Conservation (phyloP, 2,797 vertebrate genomes). For the Staurois parvus region DNA sequence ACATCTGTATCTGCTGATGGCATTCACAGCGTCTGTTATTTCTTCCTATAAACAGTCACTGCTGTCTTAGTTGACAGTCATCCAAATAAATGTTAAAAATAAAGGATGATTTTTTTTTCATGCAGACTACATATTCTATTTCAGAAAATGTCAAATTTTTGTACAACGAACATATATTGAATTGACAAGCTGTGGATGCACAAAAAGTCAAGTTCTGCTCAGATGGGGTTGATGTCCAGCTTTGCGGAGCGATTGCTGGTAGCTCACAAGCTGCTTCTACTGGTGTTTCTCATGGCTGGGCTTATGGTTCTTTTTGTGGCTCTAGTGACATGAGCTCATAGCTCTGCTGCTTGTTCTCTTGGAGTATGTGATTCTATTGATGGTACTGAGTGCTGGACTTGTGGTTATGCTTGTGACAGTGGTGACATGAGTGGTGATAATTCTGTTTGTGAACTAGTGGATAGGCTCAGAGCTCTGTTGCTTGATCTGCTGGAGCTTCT, state of each 20-base stretch:
- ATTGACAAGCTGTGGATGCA: neutral
- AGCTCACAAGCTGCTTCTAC: neutral
- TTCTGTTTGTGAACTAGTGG: no score
- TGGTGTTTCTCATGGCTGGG: neutral
- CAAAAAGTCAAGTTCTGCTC: neutral
- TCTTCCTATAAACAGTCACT: neutral
- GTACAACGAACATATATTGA: neutral
- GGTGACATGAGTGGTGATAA: no score
- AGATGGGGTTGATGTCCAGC: neutral
- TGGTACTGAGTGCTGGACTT: no score
- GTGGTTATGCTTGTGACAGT: no score
- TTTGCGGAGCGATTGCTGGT: neutral
- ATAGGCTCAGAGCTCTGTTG: no score
- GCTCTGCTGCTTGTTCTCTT: neutral
- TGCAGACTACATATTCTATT: neutral
- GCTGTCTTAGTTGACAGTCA: neutral
- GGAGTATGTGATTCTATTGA: no score
- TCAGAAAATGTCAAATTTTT: neutral
- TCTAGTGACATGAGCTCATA: no score
- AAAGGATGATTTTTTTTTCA: neutral
- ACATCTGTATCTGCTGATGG: neutral
- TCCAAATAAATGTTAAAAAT: neutral
- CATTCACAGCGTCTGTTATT: neutral
- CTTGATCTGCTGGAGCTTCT: no score
- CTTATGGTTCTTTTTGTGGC: no score